Evolutionary conservation across 2,797 vertebrate species (phyloP), one percentile per base, ranked within the genome.

Genomic region (Iguana delicatissima): DNA sequence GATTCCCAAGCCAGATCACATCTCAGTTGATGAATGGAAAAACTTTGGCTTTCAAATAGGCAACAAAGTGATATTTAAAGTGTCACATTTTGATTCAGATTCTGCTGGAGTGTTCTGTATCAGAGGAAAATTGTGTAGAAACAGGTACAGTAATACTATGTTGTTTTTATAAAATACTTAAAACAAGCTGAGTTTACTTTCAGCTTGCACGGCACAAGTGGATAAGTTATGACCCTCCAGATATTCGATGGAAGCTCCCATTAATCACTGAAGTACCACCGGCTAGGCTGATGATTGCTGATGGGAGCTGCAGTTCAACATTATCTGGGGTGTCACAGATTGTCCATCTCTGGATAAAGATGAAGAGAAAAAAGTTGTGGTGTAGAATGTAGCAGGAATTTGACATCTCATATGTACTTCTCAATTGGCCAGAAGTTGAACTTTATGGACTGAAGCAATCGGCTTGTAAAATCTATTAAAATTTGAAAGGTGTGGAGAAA

Each of bases 21-120:
- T 99, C 94, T 90, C 98, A 0, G 0, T 94, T 85, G 98, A 97
- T 24, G 97, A 98, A 67, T 99, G 99, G 99, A 97, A 98, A 87
- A 96, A 96, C 0, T 94, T 98, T 1, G 98, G 98, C 10, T 97
- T 99, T 8, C 96, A 95, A 32, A 96, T 98, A 24, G 99, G 98
- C 0, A 94, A 98, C 69, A 97, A 97, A 74, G 92, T 99, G 94
- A 97, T 98, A 94, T 99, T 99, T 94, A 97, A 98, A 93, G 99
- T 99, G 72, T 96, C 95, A 0, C 97, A 98, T n/a, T 97, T 99
- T 50, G 99, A 99, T 38, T 98, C 98, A 0, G 99, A 99, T 89
- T 91, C 94, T 29, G 98, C 96, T 1, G 99, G 99, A 3, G 98
- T 99, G 22, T 97, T 99, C 92, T 98, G 98, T 90, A 99, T 99